These are phyloP conservation scores for Piscicola geometra DNA, from an alignment of 2,888 invertebrate genomes.

Conservation along the genomic window DNA sequence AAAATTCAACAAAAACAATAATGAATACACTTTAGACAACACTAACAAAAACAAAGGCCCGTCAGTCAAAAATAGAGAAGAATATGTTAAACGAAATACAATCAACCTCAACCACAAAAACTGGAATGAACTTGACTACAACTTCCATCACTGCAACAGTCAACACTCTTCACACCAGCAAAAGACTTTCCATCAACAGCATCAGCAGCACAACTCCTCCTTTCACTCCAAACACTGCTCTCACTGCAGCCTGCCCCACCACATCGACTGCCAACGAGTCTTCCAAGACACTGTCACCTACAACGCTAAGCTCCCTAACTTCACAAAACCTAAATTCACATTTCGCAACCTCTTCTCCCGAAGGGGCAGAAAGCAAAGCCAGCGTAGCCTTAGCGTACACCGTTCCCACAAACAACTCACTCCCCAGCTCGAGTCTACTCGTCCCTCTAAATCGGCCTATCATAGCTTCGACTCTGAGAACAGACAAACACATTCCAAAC, in stretches of 20 bases:
- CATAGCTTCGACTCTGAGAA: not conserved
- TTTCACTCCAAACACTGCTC: not conserved
- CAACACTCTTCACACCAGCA: not conserved
- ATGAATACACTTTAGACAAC: not conserved
- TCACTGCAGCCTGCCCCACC: not conserved
- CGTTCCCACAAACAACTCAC: too few species aligned
- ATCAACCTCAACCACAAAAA: conserved; percentile 10
- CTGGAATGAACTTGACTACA: not conserved
- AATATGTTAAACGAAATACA: not conserved
- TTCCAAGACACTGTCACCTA: conserved; percentile 1
- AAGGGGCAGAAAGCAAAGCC: not conserved
- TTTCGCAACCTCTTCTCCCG: conserved; percentile 5
- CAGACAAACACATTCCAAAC: not conserved
- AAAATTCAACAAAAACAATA: too few species aligned
- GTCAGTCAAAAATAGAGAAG: too few species aligned
- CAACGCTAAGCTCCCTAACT: not conserved
- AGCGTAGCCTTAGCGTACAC: conserved; percentile 1
- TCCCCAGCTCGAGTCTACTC: too few species aligned
- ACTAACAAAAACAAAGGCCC: too few species aligned
- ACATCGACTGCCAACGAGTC: conserved; percentile 3
- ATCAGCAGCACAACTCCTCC: not conserved
- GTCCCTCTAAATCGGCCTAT: not conserved
- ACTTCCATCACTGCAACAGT: not conserved
- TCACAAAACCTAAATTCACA: not conserved
- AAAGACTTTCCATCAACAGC: not conserved